Evolutionary conservation across 2,797 vertebrate species (phyloP).

Genomic region (Eremophila alpestris): DNA sequence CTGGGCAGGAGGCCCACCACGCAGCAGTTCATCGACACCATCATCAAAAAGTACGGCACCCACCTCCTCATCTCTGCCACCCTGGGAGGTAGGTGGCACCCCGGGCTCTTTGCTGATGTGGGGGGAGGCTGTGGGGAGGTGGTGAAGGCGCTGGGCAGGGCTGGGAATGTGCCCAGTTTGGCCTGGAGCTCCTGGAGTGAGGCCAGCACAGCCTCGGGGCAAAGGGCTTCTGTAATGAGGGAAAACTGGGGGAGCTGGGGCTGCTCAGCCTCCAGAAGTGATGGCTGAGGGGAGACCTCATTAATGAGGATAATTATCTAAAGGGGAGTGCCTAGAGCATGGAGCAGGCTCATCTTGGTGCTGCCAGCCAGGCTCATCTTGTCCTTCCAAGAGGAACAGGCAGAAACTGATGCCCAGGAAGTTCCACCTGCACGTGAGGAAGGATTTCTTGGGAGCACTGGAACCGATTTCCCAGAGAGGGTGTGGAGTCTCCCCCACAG

Average conservation of each 20-base stretch:
- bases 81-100: conserved; percentile 89
- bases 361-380: neutral
- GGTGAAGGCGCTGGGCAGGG: too few species aligned
- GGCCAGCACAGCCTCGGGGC: neutral
- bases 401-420: neutral
- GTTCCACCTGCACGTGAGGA: neutral
- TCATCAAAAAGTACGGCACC: conserved; percentile 99
- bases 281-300: neutral
- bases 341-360: neutral
- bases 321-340: neutral
- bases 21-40: conserved; percentile 98
- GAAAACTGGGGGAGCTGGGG: neutral
- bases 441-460: neutral
- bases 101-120: fast-evolving
- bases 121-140: too few species aligned
- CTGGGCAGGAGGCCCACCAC: conserved; percentile 96
- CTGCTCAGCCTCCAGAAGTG: neutral
- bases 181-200: neutral
- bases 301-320: neutral
- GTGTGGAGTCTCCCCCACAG: neutral
- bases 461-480: neutral
- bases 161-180: neutral
- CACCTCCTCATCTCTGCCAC: conserved; percentile 99
- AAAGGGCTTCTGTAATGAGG: neutral
- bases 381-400: neutral